phyloP scores from a whole-genome alignment of 2,797 vertebrate species.

The Melanogrammus aeglefinus region DNA sequence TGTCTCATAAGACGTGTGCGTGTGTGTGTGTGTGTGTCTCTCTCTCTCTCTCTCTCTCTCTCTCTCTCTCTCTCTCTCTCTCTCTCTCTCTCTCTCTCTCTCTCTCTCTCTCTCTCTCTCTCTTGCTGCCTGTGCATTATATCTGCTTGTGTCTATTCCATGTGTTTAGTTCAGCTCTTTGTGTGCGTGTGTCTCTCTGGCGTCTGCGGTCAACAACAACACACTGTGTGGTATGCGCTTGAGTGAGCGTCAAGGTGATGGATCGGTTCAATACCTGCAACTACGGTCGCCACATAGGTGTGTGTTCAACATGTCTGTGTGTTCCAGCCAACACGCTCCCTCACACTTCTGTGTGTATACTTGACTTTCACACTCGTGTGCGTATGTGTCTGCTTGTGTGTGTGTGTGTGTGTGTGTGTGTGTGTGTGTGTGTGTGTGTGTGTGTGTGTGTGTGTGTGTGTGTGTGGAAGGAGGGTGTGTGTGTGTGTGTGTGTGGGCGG shows the following conservation, averaged over 20 bases:
- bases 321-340: not conserved
- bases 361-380: slow-evolving; percentile 43
- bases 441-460: too few species aligned
- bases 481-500: not conserved
- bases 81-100: too few species aligned
- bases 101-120: not conserved
- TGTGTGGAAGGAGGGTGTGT: too few species aligned
- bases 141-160: not conserved
- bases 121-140: slow-evolving; percentile 1
- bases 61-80: too few species aligned
- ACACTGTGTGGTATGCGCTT: not conserved
- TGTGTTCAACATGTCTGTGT: not conserved
- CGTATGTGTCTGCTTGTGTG: slow-evolving; percentile 14
- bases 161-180: not conserved
- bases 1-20: slow-evolving; percentile 55
- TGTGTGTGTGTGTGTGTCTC: slow-evolving; percentile 41
- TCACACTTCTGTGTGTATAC: slow-evolving; percentile 29
- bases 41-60: too few species aligned
- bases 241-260: not conserved
- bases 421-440: not conserved
- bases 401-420: not conserved
- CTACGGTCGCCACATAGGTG: not conserved
- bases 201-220: not conserved
- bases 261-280: not conserved
- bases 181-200: not conserved